Evolutionary conservation across 2,113 vertebrate genomes (phyloP).

Genomic region (Coptodon rendalli): DNA sequence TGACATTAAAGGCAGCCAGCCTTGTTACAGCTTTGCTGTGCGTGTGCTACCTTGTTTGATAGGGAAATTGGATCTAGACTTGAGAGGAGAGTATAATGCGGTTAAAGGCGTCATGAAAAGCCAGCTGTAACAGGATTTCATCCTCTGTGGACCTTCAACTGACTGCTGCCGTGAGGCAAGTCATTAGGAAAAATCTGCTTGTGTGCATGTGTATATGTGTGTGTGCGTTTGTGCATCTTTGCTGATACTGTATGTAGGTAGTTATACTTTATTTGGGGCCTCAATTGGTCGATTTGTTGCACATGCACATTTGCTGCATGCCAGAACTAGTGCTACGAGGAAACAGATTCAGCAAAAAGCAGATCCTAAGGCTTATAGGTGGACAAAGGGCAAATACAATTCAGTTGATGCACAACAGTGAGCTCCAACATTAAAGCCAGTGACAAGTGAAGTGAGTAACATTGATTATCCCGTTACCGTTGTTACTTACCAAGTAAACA

Average conservation of each 20-base stretch:
- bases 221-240: neutral
- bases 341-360: neutral
- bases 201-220: neutral
- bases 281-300: neutral
- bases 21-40: slow-evolving; percentile 8
- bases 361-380: neutral
- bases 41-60: slow-evolving; percentile 45
- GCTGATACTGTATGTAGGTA: neutral
- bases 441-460: neutral
- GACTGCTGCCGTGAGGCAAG: slow-evolving; percentile 54
- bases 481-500: neutral
- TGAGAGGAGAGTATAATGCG: slow-evolving; percentile 53
- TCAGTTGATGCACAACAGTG: neutral
- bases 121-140: slow-evolving; percentile 65
- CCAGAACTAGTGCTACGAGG: neutral
- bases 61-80: slow-evolving; percentile 64
- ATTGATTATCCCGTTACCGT: neutral
- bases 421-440: neutral
- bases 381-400: neutral
- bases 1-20: slow-evolving; percentile 21
- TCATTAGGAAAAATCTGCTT: slow-evolving; percentile 48
- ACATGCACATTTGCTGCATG: neutral
- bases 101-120: slow-evolving; percentile 68
- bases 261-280: neutral
- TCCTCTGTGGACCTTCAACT: slow-evolving; percentile 28